Evolutionary conservation across 1,140 invertebrate genomes (phyloP).

Genomic region (Drosophila yakuba): DNA sequence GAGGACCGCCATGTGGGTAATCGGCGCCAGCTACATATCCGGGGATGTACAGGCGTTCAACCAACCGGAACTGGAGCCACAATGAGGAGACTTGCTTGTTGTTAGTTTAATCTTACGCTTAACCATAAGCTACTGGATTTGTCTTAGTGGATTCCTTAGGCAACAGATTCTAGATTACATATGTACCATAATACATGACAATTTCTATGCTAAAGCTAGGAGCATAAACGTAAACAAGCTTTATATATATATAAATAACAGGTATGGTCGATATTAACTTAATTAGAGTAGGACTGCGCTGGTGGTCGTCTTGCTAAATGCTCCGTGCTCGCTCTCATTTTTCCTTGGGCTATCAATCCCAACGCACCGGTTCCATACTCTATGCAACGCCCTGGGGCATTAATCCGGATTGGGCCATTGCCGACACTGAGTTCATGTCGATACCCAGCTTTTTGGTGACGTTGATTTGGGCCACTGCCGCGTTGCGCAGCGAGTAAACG

Average conservation of each 20-base stretch:
- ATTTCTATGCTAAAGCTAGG: conserved; percentile 47
- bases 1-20: conserved; percentile 51
- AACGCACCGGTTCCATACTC: neutral
- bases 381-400: conserved; percentile 48
- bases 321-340: conserved; percentile 5
- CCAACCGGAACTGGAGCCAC: conserved; percentile 4
- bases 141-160: conserved; percentile 43
- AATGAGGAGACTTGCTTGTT: conserved; percentile 21
- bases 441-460: conserved; percentile 91
- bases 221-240: conserved; percentile 61
- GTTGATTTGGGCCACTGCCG: conserved; percentile 93
- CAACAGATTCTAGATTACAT: conserved; percentile 47
- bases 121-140: conserved; percentile 36
- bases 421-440: conserved; percentile 84
- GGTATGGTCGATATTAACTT: conserved; percentile 56
- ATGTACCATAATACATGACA: conserved; percentile 43
- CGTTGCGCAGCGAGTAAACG: conserved; percentile 93
- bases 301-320: conserved; percentile 47
- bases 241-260: conserved; percentile 56
- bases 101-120: conserved; percentile 40
- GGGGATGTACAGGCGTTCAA: conserved; percentile 67
- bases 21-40: conserved; percentile 59
- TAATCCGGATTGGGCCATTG: conserved; percentile 59
- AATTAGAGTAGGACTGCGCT: conserved; percentile 33
- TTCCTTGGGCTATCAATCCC: neutral